Conservation (phyloP, 1,140 invertebrate species). For the Zaprionus ghesquierei region DNA sequence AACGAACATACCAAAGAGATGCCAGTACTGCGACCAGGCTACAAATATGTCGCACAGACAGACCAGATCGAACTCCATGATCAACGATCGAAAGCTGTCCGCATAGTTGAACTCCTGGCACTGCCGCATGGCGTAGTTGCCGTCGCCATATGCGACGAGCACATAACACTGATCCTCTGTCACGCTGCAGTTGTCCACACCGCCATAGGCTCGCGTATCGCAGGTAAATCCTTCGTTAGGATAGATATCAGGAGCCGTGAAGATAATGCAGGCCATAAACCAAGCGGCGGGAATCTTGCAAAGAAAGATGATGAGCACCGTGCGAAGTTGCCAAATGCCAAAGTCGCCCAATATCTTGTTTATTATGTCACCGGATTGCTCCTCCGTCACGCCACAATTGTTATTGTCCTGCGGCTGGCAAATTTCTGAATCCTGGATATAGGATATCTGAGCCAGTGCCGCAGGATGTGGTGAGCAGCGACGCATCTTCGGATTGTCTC, state of each 20-base stretch:
- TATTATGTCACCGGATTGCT: constrained; percentile 57
- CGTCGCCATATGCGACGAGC: constrained; percentile 47
- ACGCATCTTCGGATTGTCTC: constrained; percentile 12
- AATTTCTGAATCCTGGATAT: constrained; percentile 19
- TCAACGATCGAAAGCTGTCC: constrained; percentile 65
- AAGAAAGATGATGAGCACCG: constrained; percentile 77
- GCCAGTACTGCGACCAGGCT: constrained; percentile 83
- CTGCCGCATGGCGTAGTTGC: constrained; percentile 52
- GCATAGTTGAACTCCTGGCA: constrained; percentile 65
- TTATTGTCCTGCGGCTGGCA: neutral
- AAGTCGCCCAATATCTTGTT: constrained; percentile 71
- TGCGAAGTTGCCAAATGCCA: constrained; percentile 82
- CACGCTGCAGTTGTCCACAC: constrained; percentile 41
- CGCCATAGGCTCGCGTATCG: constrained; percentile 35
- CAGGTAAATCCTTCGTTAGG: constrained; percentile 62
- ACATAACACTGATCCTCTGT: constrained; percentile 68
- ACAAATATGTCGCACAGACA: constrained; percentile 82
- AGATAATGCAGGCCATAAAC: constrained; percentile 83
- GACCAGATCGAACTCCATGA: constrained; percentile 82
- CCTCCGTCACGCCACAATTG: neutral
- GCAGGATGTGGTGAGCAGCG: constrained; percentile 35
- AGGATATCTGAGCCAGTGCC: constrained; percentile 18
- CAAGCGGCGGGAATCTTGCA: constrained; percentile 83
- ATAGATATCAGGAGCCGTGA: constrained; percentile 75
- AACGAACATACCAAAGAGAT: constrained; percentile 82